Conservation (phyloP, 2,797 vertebrate genomes). For the Crocodylus rhombifer region DNA sequence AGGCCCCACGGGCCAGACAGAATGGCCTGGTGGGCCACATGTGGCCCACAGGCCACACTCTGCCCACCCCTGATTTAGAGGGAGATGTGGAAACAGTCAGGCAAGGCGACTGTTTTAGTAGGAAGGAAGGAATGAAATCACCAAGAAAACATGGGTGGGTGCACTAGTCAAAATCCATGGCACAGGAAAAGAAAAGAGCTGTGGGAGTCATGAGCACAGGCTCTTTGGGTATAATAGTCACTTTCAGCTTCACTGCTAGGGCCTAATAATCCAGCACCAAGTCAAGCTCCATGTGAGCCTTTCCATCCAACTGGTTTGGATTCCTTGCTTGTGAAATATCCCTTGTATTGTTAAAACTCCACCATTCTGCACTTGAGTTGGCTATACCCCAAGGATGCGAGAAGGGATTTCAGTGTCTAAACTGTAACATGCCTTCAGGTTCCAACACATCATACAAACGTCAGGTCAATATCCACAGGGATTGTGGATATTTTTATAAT, state of each 20-base stretch:
- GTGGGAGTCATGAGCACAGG: background rate
- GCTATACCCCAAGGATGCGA: background rate
- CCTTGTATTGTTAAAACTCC: background rate
- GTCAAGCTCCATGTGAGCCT: background rate
- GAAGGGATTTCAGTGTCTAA: background rate
- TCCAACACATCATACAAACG: background rate
- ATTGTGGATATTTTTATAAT: background rate
- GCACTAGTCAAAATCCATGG: background rate
- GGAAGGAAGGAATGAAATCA: background rate
- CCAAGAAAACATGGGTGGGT: background rate
- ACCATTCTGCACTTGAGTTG: background rate
- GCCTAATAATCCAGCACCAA: background rate
- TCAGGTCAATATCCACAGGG: background rate
- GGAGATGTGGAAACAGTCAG: background rate
- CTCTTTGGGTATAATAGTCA: background rate
- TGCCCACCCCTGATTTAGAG: too few relatives aligned
- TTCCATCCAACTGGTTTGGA: accelerated
- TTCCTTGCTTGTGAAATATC: background rate
- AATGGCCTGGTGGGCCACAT: too few relatives aligned
- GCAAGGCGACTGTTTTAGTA: background rate
- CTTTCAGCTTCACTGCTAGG: background rate
- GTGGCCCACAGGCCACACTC: too few relatives aligned
- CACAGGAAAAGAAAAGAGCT: background rate
- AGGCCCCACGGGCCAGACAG: too few relatives aligned
- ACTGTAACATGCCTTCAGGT: background rate